Evolutionary conservation across 2,797 vertebrate species (phyloP).

Genomic region (Yasuhikotakia modesta): DNA sequence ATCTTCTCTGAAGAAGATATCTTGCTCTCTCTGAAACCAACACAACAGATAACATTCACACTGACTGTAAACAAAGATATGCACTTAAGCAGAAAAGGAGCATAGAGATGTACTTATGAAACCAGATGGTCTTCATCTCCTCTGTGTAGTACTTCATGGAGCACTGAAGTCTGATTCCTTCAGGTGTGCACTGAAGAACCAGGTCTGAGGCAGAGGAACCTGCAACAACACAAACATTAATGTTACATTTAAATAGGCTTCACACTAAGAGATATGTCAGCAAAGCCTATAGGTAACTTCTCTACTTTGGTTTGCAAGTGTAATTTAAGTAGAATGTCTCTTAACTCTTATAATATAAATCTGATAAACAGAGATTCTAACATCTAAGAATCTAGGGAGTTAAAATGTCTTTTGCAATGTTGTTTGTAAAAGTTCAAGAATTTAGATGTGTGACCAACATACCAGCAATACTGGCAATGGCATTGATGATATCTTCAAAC

Average conservation of each 20-base stretch:
- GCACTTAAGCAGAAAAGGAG: slow-evolving; percentile 69
- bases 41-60: not conserved
- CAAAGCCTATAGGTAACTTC: not conserved
- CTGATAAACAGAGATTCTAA: too few species aligned
- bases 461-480: slow-evolving; percentile 88
- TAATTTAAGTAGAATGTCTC: too few species aligned
- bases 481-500: slow-evolving; percentile 91
- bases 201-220: slow-evolving; percentile 89
- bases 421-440: slow-evolving; percentile 55
- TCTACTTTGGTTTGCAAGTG: too few species aligned
- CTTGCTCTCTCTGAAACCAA: slow-evolving; percentile 84
- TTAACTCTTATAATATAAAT: too few species aligned
- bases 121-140: slow-evolving; percentile 94
- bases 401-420: not conserved
- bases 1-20: slow-evolving; percentile 92
- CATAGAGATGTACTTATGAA: slow-evolving; percentile 78
- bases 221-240: slow-evolving; percentile 56
- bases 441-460: slow-evolving; percentile 59
- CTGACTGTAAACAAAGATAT: not conserved
- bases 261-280: too few species aligned
- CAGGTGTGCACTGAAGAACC: slow-evolving; percentile 91
- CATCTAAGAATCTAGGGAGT: not conserved
- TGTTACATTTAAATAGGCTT: not conserved
- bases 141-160: slow-evolving; percentile 95
- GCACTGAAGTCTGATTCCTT: slow-evolving; percentile 94